Base-by-base conservation (phyloP, 2,113 vertebrate species). In the Gobiocypris rarus region DNA sequence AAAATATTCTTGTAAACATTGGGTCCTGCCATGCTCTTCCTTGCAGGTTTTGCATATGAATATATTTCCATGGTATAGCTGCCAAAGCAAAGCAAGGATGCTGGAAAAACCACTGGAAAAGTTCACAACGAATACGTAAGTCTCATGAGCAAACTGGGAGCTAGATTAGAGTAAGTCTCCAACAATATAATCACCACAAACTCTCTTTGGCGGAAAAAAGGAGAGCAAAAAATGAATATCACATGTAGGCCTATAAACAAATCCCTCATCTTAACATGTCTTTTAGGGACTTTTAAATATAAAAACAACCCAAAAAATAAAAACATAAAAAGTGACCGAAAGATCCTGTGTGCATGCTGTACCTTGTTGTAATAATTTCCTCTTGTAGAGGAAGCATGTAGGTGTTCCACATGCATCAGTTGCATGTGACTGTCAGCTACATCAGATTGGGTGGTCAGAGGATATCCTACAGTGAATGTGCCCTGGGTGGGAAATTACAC, bases 11-110 rank as follows among this genome's bases (percentile, higher is more conserved):
- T 80, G 48, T 58, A 83, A 67, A 71, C 58, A 75, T 19, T 26
- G 22, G 14, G 67, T 75, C 26, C 54, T 38, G 63, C 54, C 54
- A 31, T 74, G 3, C 50, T 67, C 50, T 41, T 80, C 54, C 17
- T 79, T 71, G 24, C 28, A 84, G 59, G 24, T 82, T 71, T 76
- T 84, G 41, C 43, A 76, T 69, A 31, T 9, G 34, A 45, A 79
- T 74, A 52, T 34, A n/a, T 81, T 81, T 75, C 69, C 59, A 52
- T 74, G 54, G 41, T 69, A 41, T 54, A 34, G 52, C 80, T 28
- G 80, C 83, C 86, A 85, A 80, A 87, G 77, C 43, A 45, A 71
- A 87, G 65, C 54, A 71, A n/a, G n/a, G n/a, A n/a, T 85, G 78
- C 4, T 77, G 45, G 71, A 61, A 81, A 85, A 80, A 61, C 73